These are phyloP conservation scores for Phataginus tetradactyla DNA, from an alignment of 2,797 vertebrate genomes.

Conservation along the genomic window DNA sequence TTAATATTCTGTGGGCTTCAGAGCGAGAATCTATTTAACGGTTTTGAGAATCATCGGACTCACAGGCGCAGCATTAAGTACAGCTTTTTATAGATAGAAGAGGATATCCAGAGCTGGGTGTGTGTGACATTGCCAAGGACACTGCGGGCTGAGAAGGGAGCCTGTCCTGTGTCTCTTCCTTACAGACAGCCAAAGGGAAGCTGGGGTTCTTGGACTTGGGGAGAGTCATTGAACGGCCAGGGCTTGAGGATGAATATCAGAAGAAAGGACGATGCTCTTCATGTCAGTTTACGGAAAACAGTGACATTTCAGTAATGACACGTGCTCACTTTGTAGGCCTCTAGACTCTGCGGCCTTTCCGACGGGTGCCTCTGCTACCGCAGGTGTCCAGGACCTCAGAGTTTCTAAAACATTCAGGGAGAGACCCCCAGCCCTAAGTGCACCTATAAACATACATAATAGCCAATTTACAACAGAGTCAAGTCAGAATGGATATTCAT, in stretches of 20 bases:
- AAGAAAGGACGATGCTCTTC: slow-evolving; percentile 27
- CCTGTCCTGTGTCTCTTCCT: slow-evolving; percentile 56
- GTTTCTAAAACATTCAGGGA: background rate
- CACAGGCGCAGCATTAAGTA: slow-evolving; percentile 69
- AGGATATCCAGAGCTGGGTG: background rate
- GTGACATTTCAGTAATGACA: slow-evolving; percentile 48
- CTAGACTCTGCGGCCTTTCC: slow-evolving; percentile 28
- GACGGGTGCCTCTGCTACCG: background rate
- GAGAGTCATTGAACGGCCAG: slow-evolving; percentile 50
- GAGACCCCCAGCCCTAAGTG: slow-evolving; percentile 40
- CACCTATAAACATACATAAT: slow-evolving; percentile 65
- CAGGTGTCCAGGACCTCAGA: slow-evolving; percentile 28
- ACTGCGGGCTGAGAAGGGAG: slow-evolving; percentile 41
- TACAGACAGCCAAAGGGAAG: slow-evolving; percentile 62
- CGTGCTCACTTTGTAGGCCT: slow-evolving; percentile 18
- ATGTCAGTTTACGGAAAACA: slow-evolving; percentile 52
- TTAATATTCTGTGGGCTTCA: slow-evolving; percentile 73
- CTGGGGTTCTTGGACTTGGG: slow-evolving; percentile 65
- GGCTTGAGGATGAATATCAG: slow-evolving; percentile 3
- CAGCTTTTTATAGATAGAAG: slow-evolving; percentile 66
- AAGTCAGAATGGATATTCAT: slow-evolving; percentile 70
- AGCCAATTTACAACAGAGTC: slow-evolving; percentile 60
- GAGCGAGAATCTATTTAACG: slow-evolving; percentile 69
- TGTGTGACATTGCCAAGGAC: slow-evolving; percentile 77
- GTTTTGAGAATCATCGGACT: slow-evolving; percentile 67